Evolutionary conservation across 2,888 invertebrate species (phyloP), one percentile per base, ranked within the genome.

Genomic region (Rhimphoctona megacephalus): DNA sequence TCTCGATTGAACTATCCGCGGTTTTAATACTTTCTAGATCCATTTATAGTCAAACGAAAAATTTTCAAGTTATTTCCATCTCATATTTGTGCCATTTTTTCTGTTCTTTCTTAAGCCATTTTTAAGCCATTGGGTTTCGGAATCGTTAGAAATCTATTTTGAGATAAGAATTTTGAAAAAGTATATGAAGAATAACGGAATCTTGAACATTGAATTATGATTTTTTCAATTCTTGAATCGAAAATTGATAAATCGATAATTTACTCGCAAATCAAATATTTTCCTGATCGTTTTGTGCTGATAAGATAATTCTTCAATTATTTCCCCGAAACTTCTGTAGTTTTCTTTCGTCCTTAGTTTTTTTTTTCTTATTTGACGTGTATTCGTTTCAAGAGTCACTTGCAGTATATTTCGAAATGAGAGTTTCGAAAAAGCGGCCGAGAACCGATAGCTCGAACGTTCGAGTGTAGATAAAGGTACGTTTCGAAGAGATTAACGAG

Each of bases 401-500:
- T 30, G 77, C 36, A 66, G n/a, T 25, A 52, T 49, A 66, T 36
- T 66, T 49, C 22, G 39, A 30, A 72, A 64, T 17, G 49, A 77
- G 57, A 22, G 78, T 52, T 36, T 83, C 72, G 25, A 81, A 81
- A 54, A 64, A 52, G 36, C 22, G 66, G 66, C 33, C 30, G 25
- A 61, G 43, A 25, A 67, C 14, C 25, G 57, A 72, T 73, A 81
- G 66, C 72, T 30, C 73, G 73, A 69, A 76, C 67, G 80, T 77
- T 67, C 57, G 67, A 61, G 54, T 54, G 72, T 77, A 80, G 83
- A 86, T 83, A 86, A 86, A 76, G 72, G 77, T 78, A 54, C 80
- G 66, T 67, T 83, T 77, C 74, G 69, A 74, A 43, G 77, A 81
- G 77, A 83, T 86, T 86, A 86, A 81, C 76, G 80, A 80, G 80